Percentiles rank a stretch among this genome's conserved stretches.
Evolutionary conservation across 2,888 invertebrate genomes (phyloP).

Genomic region (Leptopilina drosophilae): DNA sequence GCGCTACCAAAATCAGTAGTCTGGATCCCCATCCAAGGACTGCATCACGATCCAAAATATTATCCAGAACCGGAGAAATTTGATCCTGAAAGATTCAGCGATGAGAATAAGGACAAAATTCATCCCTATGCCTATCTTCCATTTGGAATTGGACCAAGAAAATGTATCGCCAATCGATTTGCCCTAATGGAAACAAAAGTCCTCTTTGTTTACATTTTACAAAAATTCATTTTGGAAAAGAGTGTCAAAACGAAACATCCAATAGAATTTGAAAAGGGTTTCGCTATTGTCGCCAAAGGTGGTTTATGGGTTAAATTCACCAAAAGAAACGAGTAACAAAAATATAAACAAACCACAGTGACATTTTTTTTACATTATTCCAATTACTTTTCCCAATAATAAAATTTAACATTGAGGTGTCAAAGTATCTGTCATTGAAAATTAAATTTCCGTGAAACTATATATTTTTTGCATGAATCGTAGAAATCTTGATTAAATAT

Average conservation of each 20-base stretch:
- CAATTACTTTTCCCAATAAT: no score
- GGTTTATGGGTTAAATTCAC: slow-evolving; percentile 64
- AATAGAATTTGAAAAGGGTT: neutral
- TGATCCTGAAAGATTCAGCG: neutral
- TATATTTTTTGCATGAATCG: no score
- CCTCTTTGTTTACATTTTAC: neutral
- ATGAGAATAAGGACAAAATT: slow-evolving; percentile 1
- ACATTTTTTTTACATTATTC: neutral
- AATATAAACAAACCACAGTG: neutral
- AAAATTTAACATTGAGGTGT: no score
- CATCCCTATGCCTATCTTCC: slow-evolving; percentile 73
- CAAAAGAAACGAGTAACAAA: slow-evolving; percentile 38
- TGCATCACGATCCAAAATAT: slow-evolving; percentile 54
- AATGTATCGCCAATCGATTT: slow-evolving; percentile 77
- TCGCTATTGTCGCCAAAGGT: neutral
- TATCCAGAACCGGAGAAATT: neutral
- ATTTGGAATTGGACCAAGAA: slow-evolving; percentile 76
- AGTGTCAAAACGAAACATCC: neutral
- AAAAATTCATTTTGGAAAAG: neutral
- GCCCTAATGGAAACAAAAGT: slow-evolving; percentile 72
- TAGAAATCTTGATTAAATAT: no score
- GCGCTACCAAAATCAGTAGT: slow-evolving; percentile 68
- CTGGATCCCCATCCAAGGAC: slow-evolving; percentile 70
- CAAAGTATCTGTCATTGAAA: no score
- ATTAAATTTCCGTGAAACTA: no score